Base-by-base conservation (phyloP, 1,140 invertebrate species). In the Luehdorfia chinensis region DNA sequence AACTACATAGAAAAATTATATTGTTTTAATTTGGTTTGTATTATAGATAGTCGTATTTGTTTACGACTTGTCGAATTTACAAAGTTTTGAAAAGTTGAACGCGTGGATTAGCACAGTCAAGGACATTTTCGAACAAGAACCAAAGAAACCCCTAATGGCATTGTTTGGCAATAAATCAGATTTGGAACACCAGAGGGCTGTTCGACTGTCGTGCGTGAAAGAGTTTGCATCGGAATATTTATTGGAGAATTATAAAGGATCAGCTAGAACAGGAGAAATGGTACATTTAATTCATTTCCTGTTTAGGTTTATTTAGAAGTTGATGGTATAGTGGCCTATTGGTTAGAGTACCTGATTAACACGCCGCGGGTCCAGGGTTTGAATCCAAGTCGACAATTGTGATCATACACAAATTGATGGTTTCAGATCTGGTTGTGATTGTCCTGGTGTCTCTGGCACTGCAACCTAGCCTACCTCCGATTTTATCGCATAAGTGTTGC, bases 81-180 rank as follows among this genome's bases (percentile, higher is more conserved):
- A 90, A 52, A 96, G 93, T 80, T 96, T 97, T 79, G 94, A 95
- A 34, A 91, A 91, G 54, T 69, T 97, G 3, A 87, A 89, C 11
- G 87, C 91, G 8, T 97, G 96, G 96, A 85, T 95, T 47, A 72
- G 84, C 14, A 87, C 84, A 39, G 90, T 94, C 3, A 90, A 90
- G 50, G 87, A 90, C 28, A 88, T 92, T 0, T 87, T 88, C 4
- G 71, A 87, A 47, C 44, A 66, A 8, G 87, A 91, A 44, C 74
- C 87, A 13, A 90, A 89, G 50, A 87, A 84, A 47, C 93, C 93
- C 1, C 71, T 92, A 44, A 88, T 95, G 66, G 93, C 93, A 12
- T 70, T 97, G 21, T 89, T 97, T 45, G 96, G 94, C 2, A 97
- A 97, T 75, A 97, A 97, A 89, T 92, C 94, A 79, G 96, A 97